These are phyloP conservation scores for Ricordea florida DNA, from an alignment of 92 coral and sea anemone species.

Conservation along the genomic window DNA sequence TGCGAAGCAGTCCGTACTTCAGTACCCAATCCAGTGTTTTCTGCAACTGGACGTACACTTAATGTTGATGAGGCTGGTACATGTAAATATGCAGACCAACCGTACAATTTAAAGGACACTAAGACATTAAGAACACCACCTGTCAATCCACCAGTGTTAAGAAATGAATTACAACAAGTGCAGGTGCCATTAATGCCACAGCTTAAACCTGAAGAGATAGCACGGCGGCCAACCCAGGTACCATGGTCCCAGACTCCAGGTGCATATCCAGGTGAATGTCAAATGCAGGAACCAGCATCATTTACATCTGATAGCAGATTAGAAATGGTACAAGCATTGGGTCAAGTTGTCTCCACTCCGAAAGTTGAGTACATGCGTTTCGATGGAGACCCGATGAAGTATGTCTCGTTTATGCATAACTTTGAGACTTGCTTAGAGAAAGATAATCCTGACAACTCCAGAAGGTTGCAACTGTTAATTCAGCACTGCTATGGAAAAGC, in stretches of 20 bases:
- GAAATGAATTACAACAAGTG: neutral
- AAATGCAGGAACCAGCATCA: no score
- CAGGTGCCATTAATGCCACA: neutral
- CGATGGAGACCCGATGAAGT: constrained; percentile 23
- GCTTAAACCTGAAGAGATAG: neutral
- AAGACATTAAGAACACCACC: neutral
- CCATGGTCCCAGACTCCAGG: no score
- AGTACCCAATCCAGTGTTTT: no score
- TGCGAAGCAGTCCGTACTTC: neutral
- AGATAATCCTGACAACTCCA: constrained; percentile 1
- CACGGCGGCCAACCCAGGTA: neutral
- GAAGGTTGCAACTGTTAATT: constrained; percentile 25
- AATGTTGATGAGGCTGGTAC: neutral
- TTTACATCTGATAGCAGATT: no score
- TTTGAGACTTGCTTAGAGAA: constrained; percentile 21
- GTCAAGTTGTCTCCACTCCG: no score
- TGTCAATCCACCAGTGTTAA: neutral
- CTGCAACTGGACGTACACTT: neutral
- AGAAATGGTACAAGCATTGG: no score
- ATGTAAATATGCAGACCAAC: neutral
- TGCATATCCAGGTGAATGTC: no score
- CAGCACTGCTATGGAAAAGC: no score
- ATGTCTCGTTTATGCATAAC: constrained; percentile 13
- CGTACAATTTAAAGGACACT: neutral
- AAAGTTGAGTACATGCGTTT: constrained; percentile 38